Conservation (phyloP, 2,113 vertebrate species). For the Indicator maculatus region DNA sequence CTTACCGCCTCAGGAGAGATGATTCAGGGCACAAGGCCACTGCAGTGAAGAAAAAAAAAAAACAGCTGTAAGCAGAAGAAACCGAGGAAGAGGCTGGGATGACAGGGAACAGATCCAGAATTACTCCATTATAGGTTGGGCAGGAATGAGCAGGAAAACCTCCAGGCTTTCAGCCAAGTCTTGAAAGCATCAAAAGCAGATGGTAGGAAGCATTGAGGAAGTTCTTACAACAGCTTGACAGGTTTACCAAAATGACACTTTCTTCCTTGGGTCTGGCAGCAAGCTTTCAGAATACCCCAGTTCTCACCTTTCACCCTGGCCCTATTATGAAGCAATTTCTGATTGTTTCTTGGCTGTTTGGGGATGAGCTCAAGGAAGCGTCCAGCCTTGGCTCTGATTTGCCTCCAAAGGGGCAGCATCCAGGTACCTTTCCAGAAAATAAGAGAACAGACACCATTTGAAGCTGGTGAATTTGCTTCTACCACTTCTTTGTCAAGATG, state of each 20-base stretch:
- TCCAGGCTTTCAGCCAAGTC: slow-evolving; percentile 80
- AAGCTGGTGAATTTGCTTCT: neutral
- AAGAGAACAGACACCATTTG: neutral
- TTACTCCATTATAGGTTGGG: slow-evolving; percentile 74
- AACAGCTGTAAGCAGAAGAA: slow-evolving; percentile 75
- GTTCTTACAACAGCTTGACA: slow-evolving; percentile 74
- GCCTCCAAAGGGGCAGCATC: neutral
- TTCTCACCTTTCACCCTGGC: slow-evolving; percentile 51
- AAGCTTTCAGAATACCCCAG: slow-evolving; percentile 48
- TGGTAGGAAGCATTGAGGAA: slow-evolving; percentile 83
- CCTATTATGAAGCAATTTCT: slow-evolving; percentile 3
- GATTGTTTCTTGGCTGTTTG: slow-evolving; percentile 10
- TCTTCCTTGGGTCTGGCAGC: slow-evolving; percentile 72
- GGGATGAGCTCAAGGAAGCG: neutral
- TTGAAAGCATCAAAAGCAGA: slow-evolving; percentile 83
- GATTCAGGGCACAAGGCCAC: slow-evolving; percentile 78
- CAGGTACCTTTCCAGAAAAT: neutral
- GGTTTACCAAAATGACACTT: slow-evolving; percentile 68
- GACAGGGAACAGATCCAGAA: slow-evolving; percentile 78
- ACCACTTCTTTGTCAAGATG: neutral
- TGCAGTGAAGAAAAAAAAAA: slow-evolving; percentile 72
- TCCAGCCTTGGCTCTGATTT: neutral
- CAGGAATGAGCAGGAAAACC: slow-evolving; percentile 84
- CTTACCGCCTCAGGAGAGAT: slow-evolving; percentile 72
- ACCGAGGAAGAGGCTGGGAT: slow-evolving; percentile 74